Evolutionary conservation across 37 sponge, comb jelly and placozoan species (phyloP).

Genomic region (Ianthella basta): DNA sequence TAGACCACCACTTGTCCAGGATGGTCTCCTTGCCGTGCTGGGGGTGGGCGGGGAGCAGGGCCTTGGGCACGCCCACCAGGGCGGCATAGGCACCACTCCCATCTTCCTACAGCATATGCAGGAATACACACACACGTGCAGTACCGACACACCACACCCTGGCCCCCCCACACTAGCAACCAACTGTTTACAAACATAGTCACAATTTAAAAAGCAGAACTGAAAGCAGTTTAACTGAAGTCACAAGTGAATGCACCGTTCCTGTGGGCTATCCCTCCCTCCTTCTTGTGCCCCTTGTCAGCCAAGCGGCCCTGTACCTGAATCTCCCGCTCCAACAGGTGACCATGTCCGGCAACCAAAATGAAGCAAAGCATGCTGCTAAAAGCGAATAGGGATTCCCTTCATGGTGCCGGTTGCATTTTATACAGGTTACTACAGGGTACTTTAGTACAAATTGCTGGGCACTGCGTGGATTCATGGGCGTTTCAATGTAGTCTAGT

Average conservation of each 20-base stretch:
- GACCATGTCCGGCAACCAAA: constrained; percentile 85
- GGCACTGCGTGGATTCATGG: constrained; percentile 9
- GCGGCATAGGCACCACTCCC: constrained; percentile 47
- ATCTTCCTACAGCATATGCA: constrained; percentile 56
- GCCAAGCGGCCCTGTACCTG: constrained; percentile 36
- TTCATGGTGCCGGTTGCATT: too few relatives aligned
- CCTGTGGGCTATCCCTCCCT: neutral
- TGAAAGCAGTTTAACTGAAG: neutral
- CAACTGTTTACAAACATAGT: neutral
- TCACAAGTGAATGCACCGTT: neutral
- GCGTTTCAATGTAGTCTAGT: neutral
- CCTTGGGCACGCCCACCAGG: constrained; percentile 85
- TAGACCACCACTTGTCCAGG: constrained; percentile 82
- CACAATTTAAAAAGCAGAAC: neutral
- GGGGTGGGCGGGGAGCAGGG: constrained; percentile 77
- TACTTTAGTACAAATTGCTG: constrained; percentile 21
- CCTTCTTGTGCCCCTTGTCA: neutral
- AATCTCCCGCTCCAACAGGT: constrained; percentile 76
- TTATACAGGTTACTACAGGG: neutral
- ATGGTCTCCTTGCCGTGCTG: constrained; percentile 54
- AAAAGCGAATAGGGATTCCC: too few relatives aligned
- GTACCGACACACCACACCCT: too few relatives aligned
- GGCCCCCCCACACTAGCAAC: neutral
- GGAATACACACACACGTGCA: too few relatives aligned
- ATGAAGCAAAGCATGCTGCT: constrained; percentile 79